Evolutionary conservation across 2,888 invertebrate genomes (phyloP).

Genomic region (Holacanthella duospinosa): DNA sequence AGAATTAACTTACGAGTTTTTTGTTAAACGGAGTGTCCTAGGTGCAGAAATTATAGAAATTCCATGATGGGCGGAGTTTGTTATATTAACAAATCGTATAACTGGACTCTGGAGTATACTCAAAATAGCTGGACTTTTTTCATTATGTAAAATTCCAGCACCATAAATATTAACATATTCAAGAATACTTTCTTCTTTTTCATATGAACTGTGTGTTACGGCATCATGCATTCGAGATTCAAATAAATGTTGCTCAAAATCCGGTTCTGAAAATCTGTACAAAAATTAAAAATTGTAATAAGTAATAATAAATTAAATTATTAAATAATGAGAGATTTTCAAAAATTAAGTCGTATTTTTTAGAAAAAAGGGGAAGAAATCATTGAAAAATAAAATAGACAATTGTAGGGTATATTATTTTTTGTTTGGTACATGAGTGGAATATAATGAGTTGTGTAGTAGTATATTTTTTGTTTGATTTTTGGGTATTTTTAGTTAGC

Average conservation of each 20-base stretch:
- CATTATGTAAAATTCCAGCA: slow-evolving; percentile 90
- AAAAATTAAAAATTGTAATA: slow-evolving; percentile 19
- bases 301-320: slow-evolving; percentile 3
- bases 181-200: slow-evolving; percentile 62
- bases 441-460: too few relatives aligned
- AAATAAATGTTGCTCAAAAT: slow-evolving; percentile 77
- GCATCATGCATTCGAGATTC: slow-evolving; percentile 71
- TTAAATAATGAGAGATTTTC: not conserved
- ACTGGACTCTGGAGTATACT: slow-evolving; percentile 80
- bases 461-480: too few relatives aligned
- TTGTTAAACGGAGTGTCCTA: slow-evolving; percentile 61
- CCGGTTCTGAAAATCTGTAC: slow-evolving; percentile 66
- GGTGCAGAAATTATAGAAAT: slow-evolving; percentile 82
- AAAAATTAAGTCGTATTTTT: not conserved
- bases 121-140: slow-evolving; percentile 85
- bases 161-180: slow-evolving; percentile 73
- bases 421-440: too few relatives aligned
- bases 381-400: not conserved
- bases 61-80: slow-evolving; percentile 77
- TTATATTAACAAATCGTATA: slow-evolving; percentile 65
- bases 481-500: too few relatives aligned
- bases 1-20: slow-evolving; percentile 49
- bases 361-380: not conserved
- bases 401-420: not conserved
- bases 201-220: slow-evolving; percentile 60